Evolutionary conservation across 2,797 vertebrate species (phyloP).

Genomic region (Sebastes diploproa): DNA sequence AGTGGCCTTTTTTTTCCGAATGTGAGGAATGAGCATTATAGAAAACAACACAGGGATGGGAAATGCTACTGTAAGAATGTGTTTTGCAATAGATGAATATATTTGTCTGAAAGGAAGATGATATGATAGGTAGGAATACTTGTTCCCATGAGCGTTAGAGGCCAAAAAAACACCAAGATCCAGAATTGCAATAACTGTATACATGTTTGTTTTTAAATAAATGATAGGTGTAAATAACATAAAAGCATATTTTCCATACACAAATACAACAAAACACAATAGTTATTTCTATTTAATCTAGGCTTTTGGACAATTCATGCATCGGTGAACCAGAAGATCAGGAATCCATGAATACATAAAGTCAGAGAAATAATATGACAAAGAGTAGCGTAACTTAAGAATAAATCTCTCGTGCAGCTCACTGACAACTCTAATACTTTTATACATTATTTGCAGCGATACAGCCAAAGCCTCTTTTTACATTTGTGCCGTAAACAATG

Average conservation of each 20-base stretch:
- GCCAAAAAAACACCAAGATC: conserved; percentile 15
- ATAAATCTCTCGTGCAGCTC: conserved; percentile 82
- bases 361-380: conserved; percentile 70
- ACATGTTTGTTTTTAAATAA: conserved; percentile 47
- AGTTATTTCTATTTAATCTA: conserved; percentile 54
- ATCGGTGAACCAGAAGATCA: conserved; percentile 68
- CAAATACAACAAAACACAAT: conserved; percentile 36
- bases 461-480: conserved; percentile 79
- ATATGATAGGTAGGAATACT: not conserved
- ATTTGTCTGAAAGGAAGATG: not conserved
- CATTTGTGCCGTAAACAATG: conserved; percentile 75
- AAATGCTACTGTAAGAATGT: not conserved
- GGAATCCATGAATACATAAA: conserved; percentile 76
- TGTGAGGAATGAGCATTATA: conserved; percentile 2
- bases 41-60: conserved; percentile 1
- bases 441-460: conserved; percentile 83
- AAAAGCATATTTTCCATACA: conserved; percentile 30
- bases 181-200: conserved; percentile 6
- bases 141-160: not conserved
- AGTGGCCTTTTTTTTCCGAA: not conserved
- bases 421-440: conserved; percentile 86
- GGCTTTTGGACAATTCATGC: conserved; percentile 63
- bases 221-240: conserved; percentile 44
- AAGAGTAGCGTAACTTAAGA: conserved; percentile 77
- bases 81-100: conserved; percentile 8